phyloP scores from a whole-genome alignment of 1,140 invertebrate species.

The Drosophila pectinifera region DNA sequence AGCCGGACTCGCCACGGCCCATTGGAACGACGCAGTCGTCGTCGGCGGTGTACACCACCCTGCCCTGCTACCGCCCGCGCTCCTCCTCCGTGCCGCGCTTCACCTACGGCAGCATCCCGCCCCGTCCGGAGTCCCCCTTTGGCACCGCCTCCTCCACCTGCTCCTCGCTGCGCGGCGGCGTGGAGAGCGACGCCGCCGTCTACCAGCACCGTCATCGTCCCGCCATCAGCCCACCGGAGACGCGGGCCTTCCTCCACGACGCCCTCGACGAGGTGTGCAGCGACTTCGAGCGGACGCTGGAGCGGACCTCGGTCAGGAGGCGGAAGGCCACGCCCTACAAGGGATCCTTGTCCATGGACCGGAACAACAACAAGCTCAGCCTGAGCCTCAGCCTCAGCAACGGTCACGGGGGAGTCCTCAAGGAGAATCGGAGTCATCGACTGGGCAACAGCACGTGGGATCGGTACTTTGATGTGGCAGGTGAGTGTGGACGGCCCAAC shows the following conservation, averaged over 20 bases:
- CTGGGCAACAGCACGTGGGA: conserved; percentile 68
- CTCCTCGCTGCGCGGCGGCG: conserved; percentile 73
- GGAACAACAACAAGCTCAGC: conserved; percentile 72
- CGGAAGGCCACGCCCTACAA: conserved; percentile 53
- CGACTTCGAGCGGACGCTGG: conserved; percentile 91
- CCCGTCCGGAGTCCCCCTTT: conserved; percentile 74
- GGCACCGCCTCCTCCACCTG: conserved; percentile 81
- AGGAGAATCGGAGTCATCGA: conserved; percentile 41
- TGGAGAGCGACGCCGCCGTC: conserved; percentile 71
- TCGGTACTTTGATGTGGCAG: conserved; percentile 76
- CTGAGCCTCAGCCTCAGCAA: conserved; percentile 60
- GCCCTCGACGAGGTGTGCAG: conserved; percentile 88
- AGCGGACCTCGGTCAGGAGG: conserved; percentile 85
- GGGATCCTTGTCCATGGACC: conserved; percentile 61
- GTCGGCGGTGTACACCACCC: conserved; percentile 39
- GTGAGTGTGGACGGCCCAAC: conserved; percentile 58
- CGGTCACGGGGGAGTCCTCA: conserved; percentile 31
- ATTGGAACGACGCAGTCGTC: conserved; percentile 10
- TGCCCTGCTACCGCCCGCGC: conserved; percentile 61
- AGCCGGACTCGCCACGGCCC: conserved; percentile 77
- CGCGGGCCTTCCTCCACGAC: conserved; percentile 79
- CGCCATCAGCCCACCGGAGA: conserved; percentile 76
- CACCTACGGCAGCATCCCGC: conserved; percentile 62
- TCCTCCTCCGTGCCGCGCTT: conserved; percentile 80
- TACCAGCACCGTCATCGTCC: conserved; percentile 48